phyloP scores from a whole-genome alignment of 2,888 invertebrate species.

The Lasiommata megera region DNA sequence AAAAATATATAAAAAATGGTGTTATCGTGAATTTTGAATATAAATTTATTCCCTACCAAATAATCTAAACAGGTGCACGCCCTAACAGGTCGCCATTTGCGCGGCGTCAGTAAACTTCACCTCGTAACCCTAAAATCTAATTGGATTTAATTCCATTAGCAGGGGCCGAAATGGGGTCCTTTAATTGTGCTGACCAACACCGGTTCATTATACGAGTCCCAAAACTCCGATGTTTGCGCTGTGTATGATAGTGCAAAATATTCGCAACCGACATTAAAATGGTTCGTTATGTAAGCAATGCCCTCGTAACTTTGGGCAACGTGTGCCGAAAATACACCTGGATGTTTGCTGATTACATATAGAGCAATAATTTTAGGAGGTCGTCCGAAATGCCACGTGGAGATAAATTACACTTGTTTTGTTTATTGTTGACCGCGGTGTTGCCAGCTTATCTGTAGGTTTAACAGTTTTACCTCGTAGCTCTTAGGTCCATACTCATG shows the following conservation, averaged over 20 bases:
- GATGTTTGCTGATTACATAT: conserved; percentile 48
- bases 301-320: conserved; percentile 23
- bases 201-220: conserved; percentile 61
- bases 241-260: conserved; percentile 43
- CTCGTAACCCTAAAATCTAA: conserved; percentile 79
- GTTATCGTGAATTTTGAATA: too few relatives aligned
- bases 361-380: conserved; percentile 45
- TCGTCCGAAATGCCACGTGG: background rate
- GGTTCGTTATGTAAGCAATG: conserved; percentile 42
- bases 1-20: too few relatives aligned
- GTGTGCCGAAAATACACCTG: conserved; percentile 19
- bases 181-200: conserved; percentile 76
- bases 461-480: too few relatives aligned
- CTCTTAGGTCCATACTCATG: too few relatives aligned
- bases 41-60: conserved; percentile 56
- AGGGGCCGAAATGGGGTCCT: conserved; percentile 75
- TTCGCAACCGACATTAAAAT: conserved; percentile 45
- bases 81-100: conserved; percentile 72
- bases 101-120: conserved; percentile 76
- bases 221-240: conserved; percentile 44
- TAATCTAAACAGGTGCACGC: conserved; percentile 57
- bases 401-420: conserved; percentile 7
- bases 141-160: conserved; percentile 81
- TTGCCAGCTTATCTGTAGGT: background rate
- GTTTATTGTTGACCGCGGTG: background rate